Conservation (phyloP, 1,140 invertebrate species). For the Nixonia krombeini region DNA sequence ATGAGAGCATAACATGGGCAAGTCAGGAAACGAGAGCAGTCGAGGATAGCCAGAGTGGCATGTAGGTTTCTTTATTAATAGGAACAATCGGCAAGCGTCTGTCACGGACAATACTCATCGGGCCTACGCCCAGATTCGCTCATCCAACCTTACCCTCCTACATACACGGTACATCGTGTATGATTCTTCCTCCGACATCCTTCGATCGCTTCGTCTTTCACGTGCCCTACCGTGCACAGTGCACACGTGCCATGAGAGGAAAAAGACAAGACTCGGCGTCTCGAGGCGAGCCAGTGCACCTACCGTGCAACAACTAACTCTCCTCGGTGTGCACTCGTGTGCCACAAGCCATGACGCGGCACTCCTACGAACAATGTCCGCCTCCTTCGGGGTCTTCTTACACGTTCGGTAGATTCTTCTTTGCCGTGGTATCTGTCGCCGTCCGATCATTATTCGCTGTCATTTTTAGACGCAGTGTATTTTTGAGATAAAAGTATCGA, state of each 20-base stretch:
- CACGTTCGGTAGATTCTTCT: conserved; percentile 19
- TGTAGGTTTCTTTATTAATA: conserved; percentile 56
- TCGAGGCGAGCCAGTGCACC: conserved; percentile 50
- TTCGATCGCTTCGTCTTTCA: conserved; percentile 14
- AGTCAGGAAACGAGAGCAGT: conserved; percentile 65
- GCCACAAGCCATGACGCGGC: conserved; percentile 46
- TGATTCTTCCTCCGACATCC: conserved; percentile 4
- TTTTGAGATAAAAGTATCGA: no score
- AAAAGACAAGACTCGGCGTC: conserved; percentile 33
- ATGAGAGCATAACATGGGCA: conserved; percentile 55
- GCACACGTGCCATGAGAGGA: conserved; percentile 41
- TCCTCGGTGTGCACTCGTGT: conserved; percentile 34
- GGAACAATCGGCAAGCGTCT: conserved; percentile 57
- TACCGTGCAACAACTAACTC: conserved; percentile 40
- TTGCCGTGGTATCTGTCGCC: neutral
- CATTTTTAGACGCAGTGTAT: no score
- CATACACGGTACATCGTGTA: neutral
- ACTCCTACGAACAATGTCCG: conserved; percentile 55
- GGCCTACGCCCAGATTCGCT: conserved; percentile 50
- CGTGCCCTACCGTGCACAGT: conserved; percentile 24
- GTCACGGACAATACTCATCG: conserved; percentile 55
- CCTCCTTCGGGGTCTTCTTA: conserved; percentile 34
- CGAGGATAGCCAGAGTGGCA: conserved; percentile 55
- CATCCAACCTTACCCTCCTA: conserved; percentile 7
- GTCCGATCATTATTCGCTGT: no score